A percentile compares a stretch with the other conserved stretches of the same genome.
phyloP scores from a whole-genome alignment of 1,140 invertebrate genomes.

The Tigriopus japonicus region DNA sequence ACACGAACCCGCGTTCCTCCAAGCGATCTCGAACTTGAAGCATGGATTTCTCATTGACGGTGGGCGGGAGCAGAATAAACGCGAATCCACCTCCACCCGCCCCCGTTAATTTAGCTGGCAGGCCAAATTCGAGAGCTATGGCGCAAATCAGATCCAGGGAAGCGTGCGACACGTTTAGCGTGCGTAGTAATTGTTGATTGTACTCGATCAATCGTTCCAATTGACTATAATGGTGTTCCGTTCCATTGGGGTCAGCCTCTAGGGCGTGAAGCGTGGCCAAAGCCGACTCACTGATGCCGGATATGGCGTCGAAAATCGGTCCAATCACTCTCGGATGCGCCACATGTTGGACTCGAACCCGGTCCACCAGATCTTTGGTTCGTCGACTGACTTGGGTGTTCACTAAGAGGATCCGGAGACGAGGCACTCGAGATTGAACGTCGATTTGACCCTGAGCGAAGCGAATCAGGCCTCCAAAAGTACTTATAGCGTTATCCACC shows the following conservation, averaged over 20 bases:
- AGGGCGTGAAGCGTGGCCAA: background rate
- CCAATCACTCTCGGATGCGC: slow-evolving; percentile 39
- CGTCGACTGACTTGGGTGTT: slow-evolving; percentile 44
- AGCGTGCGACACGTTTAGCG: slow-evolving; percentile 68
- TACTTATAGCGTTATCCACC: slow-evolving; percentile 76
- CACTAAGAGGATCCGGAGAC: background rate
- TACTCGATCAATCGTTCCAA: slow-evolving; percentile 42
- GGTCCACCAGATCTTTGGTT: slow-evolving; percentile 54
- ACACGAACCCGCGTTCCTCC: background rate
- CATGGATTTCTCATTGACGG: background rate
- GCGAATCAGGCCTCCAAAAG: slow-evolving; percentile 46
- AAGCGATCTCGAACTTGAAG: background rate
- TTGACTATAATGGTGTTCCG: background rate
- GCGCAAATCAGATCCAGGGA: slow-evolving; percentile 55
- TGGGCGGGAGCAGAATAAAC: slow-evolving; percentile 21
- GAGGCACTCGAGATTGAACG: background rate
- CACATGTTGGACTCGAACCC: slow-evolving; percentile 35
- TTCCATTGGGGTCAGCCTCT: background rate
- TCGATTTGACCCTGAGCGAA: background rate
- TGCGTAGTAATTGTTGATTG: slow-evolving; percentile 62
- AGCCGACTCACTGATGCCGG: slow-evolving; percentile 29
- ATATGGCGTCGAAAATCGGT: slow-evolving; percentile 43
- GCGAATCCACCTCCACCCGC: slow-evolving; percentile 81
- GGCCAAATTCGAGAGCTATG: slow-evolving; percentile 42
- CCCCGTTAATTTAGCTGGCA: slow-evolving; percentile 72